A percentile compares a stretch with the other conserved stretches of the same genome.
These are phyloP conservation scores for Paramisgurnus dabryanus DNA, from an alignment of 2,113 vertebrate species.

Conservation along the genomic window DNA sequence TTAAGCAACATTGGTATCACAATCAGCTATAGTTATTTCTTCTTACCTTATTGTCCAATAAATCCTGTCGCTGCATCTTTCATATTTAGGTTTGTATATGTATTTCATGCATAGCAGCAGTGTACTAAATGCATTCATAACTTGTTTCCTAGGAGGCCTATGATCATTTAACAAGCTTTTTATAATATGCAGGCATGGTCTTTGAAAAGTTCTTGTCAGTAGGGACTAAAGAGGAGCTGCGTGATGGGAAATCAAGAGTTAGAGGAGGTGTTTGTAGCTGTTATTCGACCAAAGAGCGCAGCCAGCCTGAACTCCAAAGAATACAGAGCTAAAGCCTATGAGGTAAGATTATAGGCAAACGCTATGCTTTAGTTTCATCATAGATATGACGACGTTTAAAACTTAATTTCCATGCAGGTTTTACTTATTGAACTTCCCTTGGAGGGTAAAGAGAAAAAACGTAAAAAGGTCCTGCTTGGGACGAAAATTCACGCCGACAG, in stretches of 20 bases:
- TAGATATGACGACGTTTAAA: constrained; percentile 18
- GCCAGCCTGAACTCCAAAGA: constrained; percentile 95
- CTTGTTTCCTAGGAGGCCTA: no score
- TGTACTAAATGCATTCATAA: no score
- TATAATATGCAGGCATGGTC: constrained; percentile 49
- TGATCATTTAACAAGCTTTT: background rate
- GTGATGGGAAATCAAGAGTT: constrained; percentile 91
- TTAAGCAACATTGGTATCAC: no score
- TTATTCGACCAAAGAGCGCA: constrained; percentile 94
- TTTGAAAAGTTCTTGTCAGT: constrained; percentile 4
- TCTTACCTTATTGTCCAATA: no score
- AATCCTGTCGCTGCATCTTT: no score
- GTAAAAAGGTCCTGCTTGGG: constrained; percentile 89
- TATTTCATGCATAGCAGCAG: no score
- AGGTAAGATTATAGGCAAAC: constrained; percentile 74
- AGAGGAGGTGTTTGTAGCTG: constrained; percentile 91
- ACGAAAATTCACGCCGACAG: constrained; percentile 84
- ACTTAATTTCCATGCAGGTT: constrained; percentile 76
- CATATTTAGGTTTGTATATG: no score
- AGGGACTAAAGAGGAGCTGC: constrained; percentile 43
- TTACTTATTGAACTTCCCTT: constrained; percentile 93
- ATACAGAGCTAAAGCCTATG: constrained; percentile 94
- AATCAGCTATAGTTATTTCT: no score
- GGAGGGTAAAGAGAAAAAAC: constrained; percentile 97
- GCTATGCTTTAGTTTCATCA: background rate